Base-by-base conservation (phyloP, 2,797 vertebrate species). In the Cottoperca gobio region DNA sequence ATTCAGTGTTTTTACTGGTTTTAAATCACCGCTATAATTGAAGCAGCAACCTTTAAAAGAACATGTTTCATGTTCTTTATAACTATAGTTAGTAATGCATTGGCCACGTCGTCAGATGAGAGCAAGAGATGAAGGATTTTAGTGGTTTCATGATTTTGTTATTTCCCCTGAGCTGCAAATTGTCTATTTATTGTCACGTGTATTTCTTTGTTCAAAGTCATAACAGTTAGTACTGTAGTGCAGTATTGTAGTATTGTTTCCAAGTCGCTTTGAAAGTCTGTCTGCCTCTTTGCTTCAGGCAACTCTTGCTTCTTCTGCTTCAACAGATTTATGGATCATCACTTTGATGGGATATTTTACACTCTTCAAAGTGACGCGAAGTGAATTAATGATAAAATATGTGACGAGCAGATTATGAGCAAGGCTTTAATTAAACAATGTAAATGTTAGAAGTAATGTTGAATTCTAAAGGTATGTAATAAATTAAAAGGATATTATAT, bases 331-430 rank as follows among this genome's bases (percentile, higher is more conserved):
- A 70, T 65, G 46, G 49, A 65, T 76, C 17, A 10, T 53, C 52
- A 57, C 17, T 61, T 49, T 62, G 59, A 79, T 62, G 70, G 48
- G 72, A 70, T 62, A 73, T 70, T 73, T 67, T 14, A 67, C 35
- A 45, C 48, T 14, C 16, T 35, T 71, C 31, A 68, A 26, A 14
- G 37, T 14, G 33, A 57, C 28, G n/a, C n/a, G n/a, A n/a, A n/a
- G n/a, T n/a, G n/a, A n/a, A n/a, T n/a, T n/a, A n/a, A n/a, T 26
- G 64, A 70, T 57, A 42, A 35, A 65, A 49, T 57, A 40, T 72
- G 55, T 45, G 62, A 24, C 17, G 35, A 35, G 54, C 37, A 40
- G 31, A 35, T 42, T 48, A 63, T 39, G 31, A 59, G 26, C 21
- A 45, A 62, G 19, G 43, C 5, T 64, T 39, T 64, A 35, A 61